Evolutionary conservation across 2,113 vertebrate genomes (phyloP).

Genomic region (Centropristis striata): DNA sequence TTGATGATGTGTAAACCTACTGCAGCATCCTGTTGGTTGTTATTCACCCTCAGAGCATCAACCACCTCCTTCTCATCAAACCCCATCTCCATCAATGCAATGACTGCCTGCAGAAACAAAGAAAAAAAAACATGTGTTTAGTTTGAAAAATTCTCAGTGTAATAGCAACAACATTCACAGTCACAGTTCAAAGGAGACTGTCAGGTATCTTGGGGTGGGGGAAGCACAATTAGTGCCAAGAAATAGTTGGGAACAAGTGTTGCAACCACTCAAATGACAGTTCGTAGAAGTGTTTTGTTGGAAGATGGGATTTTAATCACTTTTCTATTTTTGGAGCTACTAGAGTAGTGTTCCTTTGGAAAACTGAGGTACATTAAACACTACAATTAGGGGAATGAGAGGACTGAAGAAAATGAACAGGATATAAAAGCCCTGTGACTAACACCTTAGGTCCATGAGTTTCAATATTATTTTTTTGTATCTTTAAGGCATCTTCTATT

Average conservation of each 20-base stretch:
- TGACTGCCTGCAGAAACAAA: constrained; percentile 87
- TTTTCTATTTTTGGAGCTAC: constrained; percentile 6
- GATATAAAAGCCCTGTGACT: not conserved
- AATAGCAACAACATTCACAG: not conserved
- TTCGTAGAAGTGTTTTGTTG: not conserved
- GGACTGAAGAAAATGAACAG: not conserved
- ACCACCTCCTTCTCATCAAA: constrained; percentile 98
- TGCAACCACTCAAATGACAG: not conserved
- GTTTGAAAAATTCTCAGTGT: not conserved
- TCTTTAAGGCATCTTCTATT: not conserved
- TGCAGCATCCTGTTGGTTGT: constrained; percentile 96
- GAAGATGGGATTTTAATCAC: not conserved
- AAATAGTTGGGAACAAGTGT: not conserved
- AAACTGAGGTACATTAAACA: not conserved
- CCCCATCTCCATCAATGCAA: constrained; percentile 98
- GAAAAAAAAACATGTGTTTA: not conserved
- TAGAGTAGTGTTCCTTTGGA: not conserved
- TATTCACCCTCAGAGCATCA: constrained; percentile 95
- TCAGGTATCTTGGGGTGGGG: not conserved
- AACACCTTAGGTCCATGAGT: not conserved
- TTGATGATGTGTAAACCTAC: constrained; percentile 83
- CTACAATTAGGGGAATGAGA: not conserved
- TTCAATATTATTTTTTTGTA: not conserved
- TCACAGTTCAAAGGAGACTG: not conserved
- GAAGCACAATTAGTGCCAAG: not conserved